Evolutionary conservation across 53 echinoderm and acorn worm genomes (phyloP).

Genomic region (Holothuria scabra): DNA sequence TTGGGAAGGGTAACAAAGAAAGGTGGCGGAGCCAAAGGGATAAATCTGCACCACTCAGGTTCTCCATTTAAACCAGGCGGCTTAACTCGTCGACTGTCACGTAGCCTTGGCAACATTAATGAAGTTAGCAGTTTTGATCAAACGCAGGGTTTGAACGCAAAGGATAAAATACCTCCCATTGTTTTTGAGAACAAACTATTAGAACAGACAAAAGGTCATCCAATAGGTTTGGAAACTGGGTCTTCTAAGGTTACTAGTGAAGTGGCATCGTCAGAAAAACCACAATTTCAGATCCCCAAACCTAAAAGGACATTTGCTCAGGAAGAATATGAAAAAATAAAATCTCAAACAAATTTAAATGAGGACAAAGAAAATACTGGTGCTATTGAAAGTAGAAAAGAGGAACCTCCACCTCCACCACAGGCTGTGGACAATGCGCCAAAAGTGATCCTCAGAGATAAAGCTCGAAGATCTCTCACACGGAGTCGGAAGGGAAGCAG

Average conservation of each 20-base stretch:
- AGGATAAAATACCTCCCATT: no score
- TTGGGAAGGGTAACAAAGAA: slow-evolving; percentile 8
- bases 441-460: slow-evolving; percentile 35
- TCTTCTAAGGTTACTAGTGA: no score
- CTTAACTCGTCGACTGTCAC: slow-evolving; percentile 24
- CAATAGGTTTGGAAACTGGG: no score
- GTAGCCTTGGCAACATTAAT: slow-evolving; percentile 35
- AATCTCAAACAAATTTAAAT: no score
- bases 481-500: slow-evolving; percentile 10
- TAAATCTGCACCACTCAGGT: not conserved
- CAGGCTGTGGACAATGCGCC: not conserved
- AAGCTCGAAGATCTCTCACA: slow-evolving; percentile 9
- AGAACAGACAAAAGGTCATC: no score
- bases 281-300: no score
- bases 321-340: no score
- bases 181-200: no score
- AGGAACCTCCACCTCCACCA: not conserved
- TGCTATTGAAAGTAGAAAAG: not conserved
- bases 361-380: not conserved
- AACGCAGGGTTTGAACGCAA: no score
- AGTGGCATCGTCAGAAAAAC: no score
- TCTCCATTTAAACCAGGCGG: slow-evolving; percentile 4
- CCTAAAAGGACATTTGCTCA: no score
- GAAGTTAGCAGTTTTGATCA: not conserved
- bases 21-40: not conserved